phyloP scores from a whole-genome alignment of 1,140 invertebrate genomes.

The Microplitis mediator region DNA sequence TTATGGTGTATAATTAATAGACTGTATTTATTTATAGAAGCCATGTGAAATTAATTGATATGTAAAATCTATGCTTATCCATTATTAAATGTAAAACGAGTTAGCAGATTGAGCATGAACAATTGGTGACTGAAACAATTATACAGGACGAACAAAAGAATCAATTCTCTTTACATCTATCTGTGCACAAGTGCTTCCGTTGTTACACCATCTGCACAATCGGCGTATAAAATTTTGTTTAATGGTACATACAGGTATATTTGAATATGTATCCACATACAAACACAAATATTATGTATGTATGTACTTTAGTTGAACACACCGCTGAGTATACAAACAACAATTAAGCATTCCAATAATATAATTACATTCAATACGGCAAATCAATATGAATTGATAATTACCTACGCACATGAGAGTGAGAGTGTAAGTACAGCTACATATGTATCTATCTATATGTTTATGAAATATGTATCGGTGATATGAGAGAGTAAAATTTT shows the following conservation, averaged over 20 bases:
- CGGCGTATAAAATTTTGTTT: conserved; percentile 40
- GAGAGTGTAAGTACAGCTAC: neutral
- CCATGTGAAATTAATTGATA: conserved; percentile 25
- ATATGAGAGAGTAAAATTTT: neutral
- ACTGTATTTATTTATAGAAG: conserved; percentile 24
- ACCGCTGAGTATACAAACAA: conserved; percentile 36
- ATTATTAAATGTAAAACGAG: conserved; percentile 25
- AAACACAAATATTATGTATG: neutral
- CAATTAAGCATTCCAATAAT: conserved; percentile 48
- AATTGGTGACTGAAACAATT: conserved; percentile 22
- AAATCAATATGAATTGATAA: conserved; percentile 47
- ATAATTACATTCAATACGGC: conserved; percentile 40
- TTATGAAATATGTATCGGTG: neutral
- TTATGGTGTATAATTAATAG: conserved; percentile 28
- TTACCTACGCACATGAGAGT: conserved; percentile 24
- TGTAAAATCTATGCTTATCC: too few relatives aligned
- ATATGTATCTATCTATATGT: neutral
- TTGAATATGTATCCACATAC: neutral
- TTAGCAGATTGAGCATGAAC: conserved; percentile 24
- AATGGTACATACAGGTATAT: conserved; percentile 25
- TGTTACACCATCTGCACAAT: conserved; percentile 21
- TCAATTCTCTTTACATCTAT: neutral
- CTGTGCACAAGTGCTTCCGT: neutral
- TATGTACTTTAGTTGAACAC: neutral
- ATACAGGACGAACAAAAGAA: conserved; percentile 24